A percentile compares a stretch with the other conserved stretches of the same genome.
phyloP scores from a whole-genome alignment of 2,888 invertebrate species.

The Deroplatys truncata region DNA sequence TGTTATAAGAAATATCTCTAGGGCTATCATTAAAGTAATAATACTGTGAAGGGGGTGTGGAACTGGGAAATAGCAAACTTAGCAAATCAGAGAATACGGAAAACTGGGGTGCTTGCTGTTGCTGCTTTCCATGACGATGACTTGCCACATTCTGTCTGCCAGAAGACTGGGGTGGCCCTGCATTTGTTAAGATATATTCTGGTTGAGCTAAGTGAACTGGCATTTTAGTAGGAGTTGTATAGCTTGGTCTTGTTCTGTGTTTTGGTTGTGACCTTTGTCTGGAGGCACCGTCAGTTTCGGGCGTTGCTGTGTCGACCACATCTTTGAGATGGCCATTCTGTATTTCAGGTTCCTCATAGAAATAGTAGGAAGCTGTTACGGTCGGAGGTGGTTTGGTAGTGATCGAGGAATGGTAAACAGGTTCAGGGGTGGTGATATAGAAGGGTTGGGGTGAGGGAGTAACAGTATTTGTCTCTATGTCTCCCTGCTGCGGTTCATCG shows the following conservation, averaged over 20 bases:
- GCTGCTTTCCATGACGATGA: not conserved
- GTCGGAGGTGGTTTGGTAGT: not conserved
- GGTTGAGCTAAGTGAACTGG: not conserved
- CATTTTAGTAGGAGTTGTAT: not conserved
- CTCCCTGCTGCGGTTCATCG: not conserved
- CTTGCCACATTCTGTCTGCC: not conserved
- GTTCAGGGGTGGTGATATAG: not conserved
- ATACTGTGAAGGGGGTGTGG: slow-evolving; percentile 11
- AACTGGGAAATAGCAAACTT: not conserved
- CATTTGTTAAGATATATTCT: not conserved
- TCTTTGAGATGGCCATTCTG: not conserved
- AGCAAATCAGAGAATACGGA: not conserved
- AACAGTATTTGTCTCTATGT: not conserved
- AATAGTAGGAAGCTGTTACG: slow-evolving; percentile 58
- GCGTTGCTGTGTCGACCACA: not conserved
- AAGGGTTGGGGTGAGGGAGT: slow-evolving; percentile 1
- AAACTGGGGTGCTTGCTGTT: not conserved
- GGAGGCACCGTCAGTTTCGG: too few species aligned
- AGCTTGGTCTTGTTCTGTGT: not conserved
- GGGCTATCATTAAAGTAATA: not conserved
- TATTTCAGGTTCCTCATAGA: slow-evolving; percentile 54
- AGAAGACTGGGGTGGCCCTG: not conserved
- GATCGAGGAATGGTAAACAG: not conserved
- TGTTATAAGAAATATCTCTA: slow-evolving; percentile 49
- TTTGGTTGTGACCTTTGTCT: not conserved